Evolutionary conservation across 2,113 vertebrate species (phyloP), one percentile per base, ranked within the genome.

Genomic region (Zeus faber): DNA sequence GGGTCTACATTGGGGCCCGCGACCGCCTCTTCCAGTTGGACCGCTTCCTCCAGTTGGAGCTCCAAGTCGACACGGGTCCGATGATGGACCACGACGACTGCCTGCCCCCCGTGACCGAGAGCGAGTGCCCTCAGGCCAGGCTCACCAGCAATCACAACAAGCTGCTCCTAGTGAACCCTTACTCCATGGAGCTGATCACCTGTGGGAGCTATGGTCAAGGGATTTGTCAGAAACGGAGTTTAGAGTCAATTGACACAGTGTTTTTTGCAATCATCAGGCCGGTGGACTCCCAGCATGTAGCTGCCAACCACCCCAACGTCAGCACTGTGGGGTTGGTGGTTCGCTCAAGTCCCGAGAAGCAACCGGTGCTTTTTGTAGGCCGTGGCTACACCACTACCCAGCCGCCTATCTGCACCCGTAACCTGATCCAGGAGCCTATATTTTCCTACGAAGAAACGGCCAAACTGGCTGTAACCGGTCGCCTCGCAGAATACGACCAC

Each of bases 391-490:
- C 95, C 9, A 98, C 93, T 84, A 94, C 94, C 63, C 97, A 97
- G 44, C 96, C 96, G 1, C 95, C 95, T 27, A 97, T 98, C 62
- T 96, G 95, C 0, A 98, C 96, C 0, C 88, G 96, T 10, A 93
- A 96, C 68, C 85, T 99, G 5, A 93, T 91, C 39, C 91, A 93
- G 49, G 93, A 93, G 26, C 92, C 93, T 1, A 86, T 94, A 68
- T 99, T 99, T 80, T 99, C 96, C 49, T 99, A 98, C 0, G 96
- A 99, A 75, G 96, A 99, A 79, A 97, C 95, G 0, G 96, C 96
- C 43, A 99, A 99, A 69, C 63, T 99, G 58, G 94, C 96, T 0
- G 91, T 92, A 24, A 95, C 96, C 5, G 96, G 93, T 17, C 91
- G 94, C 9, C 94, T 98, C 4, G 95, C 96, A 0, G 97, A 98